phyloP scores from a whole-genome alignment of 53 echinoderm and acorn worm species.

The Arbacia lixula region DNA sequence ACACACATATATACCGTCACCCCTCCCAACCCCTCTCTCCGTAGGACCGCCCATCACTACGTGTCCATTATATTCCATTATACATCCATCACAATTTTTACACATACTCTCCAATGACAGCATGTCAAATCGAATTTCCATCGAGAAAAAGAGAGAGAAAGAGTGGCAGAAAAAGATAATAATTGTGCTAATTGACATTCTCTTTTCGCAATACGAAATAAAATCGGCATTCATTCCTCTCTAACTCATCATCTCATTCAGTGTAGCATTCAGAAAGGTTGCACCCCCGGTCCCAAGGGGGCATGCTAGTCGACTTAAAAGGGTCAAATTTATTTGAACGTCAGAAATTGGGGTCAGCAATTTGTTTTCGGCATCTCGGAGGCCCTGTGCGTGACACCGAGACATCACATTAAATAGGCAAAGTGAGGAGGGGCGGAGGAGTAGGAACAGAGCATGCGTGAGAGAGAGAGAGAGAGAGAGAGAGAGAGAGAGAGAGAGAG shows the following conservation, averaged over 20 bases:
- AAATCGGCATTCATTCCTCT: too few species aligned
- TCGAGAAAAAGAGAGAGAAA: too few species aligned
- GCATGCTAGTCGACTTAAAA: slow-evolving; percentile 1
- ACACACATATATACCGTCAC: too few species aligned
- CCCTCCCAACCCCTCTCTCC: too few species aligned
- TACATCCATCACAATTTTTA: too few species aligned
- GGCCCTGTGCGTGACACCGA: slow-evolving; percentile 31
- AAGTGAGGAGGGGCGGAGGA: background rate
- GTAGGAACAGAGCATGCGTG: too few species aligned
- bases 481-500: too few species aligned
- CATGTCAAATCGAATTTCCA: too few species aligned
- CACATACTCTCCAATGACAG: too few species aligned
- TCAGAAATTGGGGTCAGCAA: slow-evolving; percentile 25
- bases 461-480: too few species aligned
- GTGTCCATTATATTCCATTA: too few species aligned
- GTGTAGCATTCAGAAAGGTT: background rate
- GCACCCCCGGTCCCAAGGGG: slow-evolving; percentile 11
- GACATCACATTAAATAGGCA: slow-evolving; percentile 27
- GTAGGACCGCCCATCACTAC: too few species aligned
- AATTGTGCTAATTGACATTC: slow-evolving; percentile 37
- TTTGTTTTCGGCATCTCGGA: slow-evolving; percentile 41
- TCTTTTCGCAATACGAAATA: background rate
- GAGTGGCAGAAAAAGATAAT: slow-evolving; percentile 29
- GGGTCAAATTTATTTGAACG: slow-evolving; percentile 47
- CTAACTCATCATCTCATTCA: slow-evolving; percentile 31